Evolutionary conservation across 2,888 invertebrate species (phyloP), one percentile per base, ranked within the genome.

Genomic region (Drosophila imparisetae): DNA sequence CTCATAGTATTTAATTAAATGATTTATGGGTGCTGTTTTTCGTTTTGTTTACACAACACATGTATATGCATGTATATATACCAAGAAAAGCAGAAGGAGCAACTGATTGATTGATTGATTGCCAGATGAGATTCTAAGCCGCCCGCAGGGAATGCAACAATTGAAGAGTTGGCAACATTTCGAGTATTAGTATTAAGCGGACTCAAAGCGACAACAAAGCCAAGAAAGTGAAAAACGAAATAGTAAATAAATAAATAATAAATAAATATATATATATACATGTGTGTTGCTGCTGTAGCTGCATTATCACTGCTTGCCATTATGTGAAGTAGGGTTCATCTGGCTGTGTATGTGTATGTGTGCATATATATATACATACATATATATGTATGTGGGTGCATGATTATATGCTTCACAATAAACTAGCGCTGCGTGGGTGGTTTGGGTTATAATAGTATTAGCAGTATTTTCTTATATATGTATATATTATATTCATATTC

Each of bases 1-100:
- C 52, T 55, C 50, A 29, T 50, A 11, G 29, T 52, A 54, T 63
- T 74, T 71, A 71, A 80, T 75, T 68, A 74, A 86, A 78, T 74
- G 75, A 82, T 84, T 82, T 82, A 78, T 75, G 59, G 54, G 32
- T 24, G 24, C 15, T 8, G 24, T 24, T 24, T 45, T 45, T 45
- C 24, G 45, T 45, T 15, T 45, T 45, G 45, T 24, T 45, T 45
- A 24, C 24, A 24, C 15, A 15, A 24, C 45, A 15, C 45, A 24
- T 24, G 45, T 45, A 15, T 15, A 4, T 5, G 21, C 45, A 4
- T 24, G 13, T 45, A 24, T 45, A 15, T 21, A 3, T 21, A 45
- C 15, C 8, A 45, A 15, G 24, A 24, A 4, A 8, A 15, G 15
- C 24, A 45, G 24, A 45, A 45, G 45, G 2, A 45, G 45, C 45